Evolutionary conservation across 2,888 invertebrate species (phyloP).

Genomic region (Dolichopus griseipennis): DNA sequence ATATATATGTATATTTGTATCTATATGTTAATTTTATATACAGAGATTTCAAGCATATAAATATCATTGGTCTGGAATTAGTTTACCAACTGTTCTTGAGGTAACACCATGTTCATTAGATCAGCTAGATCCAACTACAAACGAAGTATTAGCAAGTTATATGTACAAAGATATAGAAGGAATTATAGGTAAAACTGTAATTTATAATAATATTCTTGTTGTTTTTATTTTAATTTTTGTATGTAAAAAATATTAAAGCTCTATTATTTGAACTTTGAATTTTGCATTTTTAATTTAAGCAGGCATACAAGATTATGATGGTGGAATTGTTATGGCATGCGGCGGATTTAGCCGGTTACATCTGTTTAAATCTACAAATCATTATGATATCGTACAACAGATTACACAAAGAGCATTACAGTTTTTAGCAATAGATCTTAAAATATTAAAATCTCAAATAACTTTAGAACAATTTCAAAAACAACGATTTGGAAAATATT

Average conservation of each 20-base stretch:
- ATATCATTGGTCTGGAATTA: conserved; percentile 92
- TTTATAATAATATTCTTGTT: not conserved
- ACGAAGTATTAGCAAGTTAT: conserved; percentile 71
- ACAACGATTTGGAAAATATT: conserved; percentile 85
- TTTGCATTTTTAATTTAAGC: conserved; percentile 37
- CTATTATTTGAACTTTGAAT: conserved; percentile 24
- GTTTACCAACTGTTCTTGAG: conserved; percentile 79
- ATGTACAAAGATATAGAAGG: conserved; percentile 79
- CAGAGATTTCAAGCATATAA: conserved; percentile 86
- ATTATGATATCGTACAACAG: conserved; percentile 78
- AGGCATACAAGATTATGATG: conserved; percentile 80
- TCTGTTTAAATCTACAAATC: conserved; percentile 76
- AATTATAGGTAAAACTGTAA: conserved; percentile 47
- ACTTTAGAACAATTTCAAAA: conserved; percentile 77
- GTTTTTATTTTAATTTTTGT: conserved; percentile 17
- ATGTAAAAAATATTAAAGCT: not conserved
- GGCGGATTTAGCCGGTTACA: conserved; percentile 88
- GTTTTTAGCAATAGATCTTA: conserved; percentile 74
- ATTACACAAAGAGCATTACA: conserved; percentile 73
- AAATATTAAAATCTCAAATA: conserved; percentile 72
- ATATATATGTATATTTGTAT: conserved; percentile 11
- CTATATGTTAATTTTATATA: conserved; percentile 15
- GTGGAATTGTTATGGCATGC: conserved; percentile 84
- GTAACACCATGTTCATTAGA: conserved; percentile 87
- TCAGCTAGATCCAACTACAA: conserved; percentile 82